These are phyloP conservation scores for Acanthurus lineatus DNA, from an alignment of 2,797 vertebrate species.

Conservation along the genomic window DNA sequence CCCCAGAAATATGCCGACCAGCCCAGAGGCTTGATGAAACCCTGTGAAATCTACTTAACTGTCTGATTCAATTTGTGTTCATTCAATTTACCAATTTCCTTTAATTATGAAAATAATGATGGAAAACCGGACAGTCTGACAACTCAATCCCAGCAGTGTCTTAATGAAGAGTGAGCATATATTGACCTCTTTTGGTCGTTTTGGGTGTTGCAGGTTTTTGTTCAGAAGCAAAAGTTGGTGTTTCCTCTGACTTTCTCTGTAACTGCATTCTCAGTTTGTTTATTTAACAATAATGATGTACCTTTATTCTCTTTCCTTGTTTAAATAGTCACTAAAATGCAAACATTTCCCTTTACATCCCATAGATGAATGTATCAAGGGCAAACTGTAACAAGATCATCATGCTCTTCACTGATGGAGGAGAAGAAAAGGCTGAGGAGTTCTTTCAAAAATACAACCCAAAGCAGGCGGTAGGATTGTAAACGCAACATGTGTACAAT, in stretches of 20 bases:
- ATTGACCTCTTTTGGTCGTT: conserved; percentile 67
- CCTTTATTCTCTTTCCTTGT: too few relatives aligned
- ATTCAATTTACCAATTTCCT: conserved; percentile 15
- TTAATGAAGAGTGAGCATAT: conserved; percentile 36
- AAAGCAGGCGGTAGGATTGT: conserved; percentile 89
- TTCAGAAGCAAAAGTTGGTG: not conserved
- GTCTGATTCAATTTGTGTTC: conserved; percentile 2
- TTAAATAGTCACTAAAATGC: not conserved
- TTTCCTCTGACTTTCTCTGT: not conserved
- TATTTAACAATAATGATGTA: too few relatives aligned
- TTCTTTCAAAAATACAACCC: conserved; percentile 93
- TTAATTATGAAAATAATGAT: conserved; percentile 24
- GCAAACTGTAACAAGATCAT: conserved; percentile 99
- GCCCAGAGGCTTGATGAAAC: conserved; percentile 7
- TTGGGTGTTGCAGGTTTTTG: conserved; percentile 17
- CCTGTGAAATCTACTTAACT: conserved; percentile 8
- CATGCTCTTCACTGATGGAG: conserved; percentile 98
- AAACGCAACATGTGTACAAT: not conserved
- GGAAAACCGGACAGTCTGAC: not conserved
- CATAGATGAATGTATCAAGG: conserved; percentile 89
- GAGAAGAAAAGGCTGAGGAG: conserved; percentile 95
- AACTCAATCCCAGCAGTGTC: not conserved
- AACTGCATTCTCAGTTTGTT: not conserved
- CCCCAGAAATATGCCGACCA: not conserved
- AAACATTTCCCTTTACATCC: conserved; percentile 12